These are phyloP conservation scores for Athrips mouffetella DNA, from an alignment of 2,888 invertebrate species.

Conservation along the genomic window DNA sequence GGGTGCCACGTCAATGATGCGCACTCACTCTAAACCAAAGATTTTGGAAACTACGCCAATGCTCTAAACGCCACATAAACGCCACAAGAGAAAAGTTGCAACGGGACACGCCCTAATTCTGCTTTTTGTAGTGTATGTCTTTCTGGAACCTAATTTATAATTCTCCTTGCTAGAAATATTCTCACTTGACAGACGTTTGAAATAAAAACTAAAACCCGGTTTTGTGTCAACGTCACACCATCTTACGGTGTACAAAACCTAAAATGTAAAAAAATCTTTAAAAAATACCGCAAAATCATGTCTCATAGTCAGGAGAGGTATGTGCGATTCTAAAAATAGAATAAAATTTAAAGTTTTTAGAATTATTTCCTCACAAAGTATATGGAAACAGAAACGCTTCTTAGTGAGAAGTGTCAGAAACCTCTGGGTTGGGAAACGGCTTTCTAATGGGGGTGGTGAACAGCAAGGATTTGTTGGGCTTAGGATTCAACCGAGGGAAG, in stretches of 20 bases:
- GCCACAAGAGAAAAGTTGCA: no score
- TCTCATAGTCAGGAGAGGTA: background rate
- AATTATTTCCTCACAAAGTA: background rate
- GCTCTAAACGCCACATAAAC: no score
- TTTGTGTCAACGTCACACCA: background rate
- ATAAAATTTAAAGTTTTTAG: background rate
- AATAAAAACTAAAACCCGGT: background rate
- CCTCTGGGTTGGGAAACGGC: no score
- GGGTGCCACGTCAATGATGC: no score
- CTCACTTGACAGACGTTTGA: background rate
- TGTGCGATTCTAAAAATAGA: background rate
- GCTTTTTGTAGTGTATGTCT: no score
- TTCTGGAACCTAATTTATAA: background rate
- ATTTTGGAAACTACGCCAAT: no score
- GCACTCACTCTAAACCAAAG: no score
- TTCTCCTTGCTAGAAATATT: background rate
- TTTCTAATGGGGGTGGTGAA: slow-evolving; percentile 41
- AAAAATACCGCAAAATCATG: background rate
- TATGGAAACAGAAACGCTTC: background rate
- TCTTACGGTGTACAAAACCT: background rate
- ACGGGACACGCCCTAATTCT: no score
- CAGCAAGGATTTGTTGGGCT: slow-evolving; percentile 37
- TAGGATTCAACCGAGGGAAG: slow-evolving; percentile 29
- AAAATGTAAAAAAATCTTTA: background rate
- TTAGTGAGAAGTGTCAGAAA: background rate